Base-by-base conservation (phyloP, 2,888 invertebrate species). In the Eurytoma adleriae region DNA sequence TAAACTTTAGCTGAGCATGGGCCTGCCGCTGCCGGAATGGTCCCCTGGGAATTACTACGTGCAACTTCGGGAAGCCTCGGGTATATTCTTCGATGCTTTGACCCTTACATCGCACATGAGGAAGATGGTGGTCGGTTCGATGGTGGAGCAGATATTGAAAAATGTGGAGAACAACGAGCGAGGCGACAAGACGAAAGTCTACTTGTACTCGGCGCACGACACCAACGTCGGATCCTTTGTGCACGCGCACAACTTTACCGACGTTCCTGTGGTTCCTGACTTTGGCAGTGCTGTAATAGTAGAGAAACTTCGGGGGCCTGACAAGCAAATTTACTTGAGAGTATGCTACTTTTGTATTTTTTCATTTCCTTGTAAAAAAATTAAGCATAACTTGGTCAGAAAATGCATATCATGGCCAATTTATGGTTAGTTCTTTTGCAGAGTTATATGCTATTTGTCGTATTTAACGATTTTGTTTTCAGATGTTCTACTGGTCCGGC, bases 1-100 rank as follows among this genome's bases (percentile, higher is more conserved):
- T 62, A 30, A 69, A 70, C 52, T 64, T 30, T 18, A 72, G 72
- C 7, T 30, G n/a, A 52, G 18, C 4, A 62, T 72, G 62, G 72
- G 52, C 5, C 40, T 72, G 10, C n/a, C 72, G 4, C 18, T 72
- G 5, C 71, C 71, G 3, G 61, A 62, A 0, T 72, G 72, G 72
- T 72, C 62, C 27, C n/a, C n/a, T 30, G 2, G 7, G 24, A 54
- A 27, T 13, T 4, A 54, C 16, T 62, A 48, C 20, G n/a, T 2
- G 14, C 57, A 72, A 30, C 62, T 72, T 1, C 0, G n/a, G 14
- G 62, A 72, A 2, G 4, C 62, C 3, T 1, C 59, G 2, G 1
- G 13, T 0, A 52, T 62, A 4, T 30, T 14, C 24, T 62, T 13
- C 48, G 27, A 62, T 14, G 14, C 5, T 14, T 10, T 72, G 14